phyloP scores from a whole-genome alignment of 2,797 vertebrate species.

The Smutsia gigantea region DNA sequence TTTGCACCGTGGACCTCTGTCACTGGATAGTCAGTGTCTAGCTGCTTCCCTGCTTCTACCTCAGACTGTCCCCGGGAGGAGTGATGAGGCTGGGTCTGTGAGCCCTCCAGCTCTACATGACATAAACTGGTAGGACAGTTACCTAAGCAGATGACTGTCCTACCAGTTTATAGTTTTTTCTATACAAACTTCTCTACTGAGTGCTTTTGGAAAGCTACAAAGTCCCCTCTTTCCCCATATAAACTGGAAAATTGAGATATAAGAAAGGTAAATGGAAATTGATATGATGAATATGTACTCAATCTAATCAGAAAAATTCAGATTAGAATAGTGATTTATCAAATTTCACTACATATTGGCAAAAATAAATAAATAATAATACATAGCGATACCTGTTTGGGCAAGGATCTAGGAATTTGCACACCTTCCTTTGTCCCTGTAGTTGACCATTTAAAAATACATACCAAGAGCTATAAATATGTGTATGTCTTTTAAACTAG shows the following conservation, averaged over 20 bases:
- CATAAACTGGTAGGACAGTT: background rate
- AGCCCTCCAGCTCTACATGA: accelerated
- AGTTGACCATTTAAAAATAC: background rate
- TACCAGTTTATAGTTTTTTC: background rate
- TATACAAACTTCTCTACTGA: background rate
- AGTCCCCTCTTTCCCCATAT: background rate
- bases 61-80: background rate
- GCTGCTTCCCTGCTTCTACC: accelerated
- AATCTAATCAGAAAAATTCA: background rate
- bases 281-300: background rate
- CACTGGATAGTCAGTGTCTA: accelerated
- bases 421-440: background rate
- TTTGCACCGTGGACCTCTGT: background rate
- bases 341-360: background rate
- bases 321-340: background rate
- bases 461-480: background rate
- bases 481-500: background rate
- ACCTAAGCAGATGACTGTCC: background rate
- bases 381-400: background rate
- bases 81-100: accelerated
- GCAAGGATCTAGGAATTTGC: background rate
- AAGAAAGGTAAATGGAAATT: background rate
- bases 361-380: background rate
- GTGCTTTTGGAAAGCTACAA: background rate
- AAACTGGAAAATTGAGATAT: background rate